These are phyloP conservation scores for Pissodes strobi DNA, from an alignment of 1,140 invertebrate species.

Conservation along the genomic window DNA sequence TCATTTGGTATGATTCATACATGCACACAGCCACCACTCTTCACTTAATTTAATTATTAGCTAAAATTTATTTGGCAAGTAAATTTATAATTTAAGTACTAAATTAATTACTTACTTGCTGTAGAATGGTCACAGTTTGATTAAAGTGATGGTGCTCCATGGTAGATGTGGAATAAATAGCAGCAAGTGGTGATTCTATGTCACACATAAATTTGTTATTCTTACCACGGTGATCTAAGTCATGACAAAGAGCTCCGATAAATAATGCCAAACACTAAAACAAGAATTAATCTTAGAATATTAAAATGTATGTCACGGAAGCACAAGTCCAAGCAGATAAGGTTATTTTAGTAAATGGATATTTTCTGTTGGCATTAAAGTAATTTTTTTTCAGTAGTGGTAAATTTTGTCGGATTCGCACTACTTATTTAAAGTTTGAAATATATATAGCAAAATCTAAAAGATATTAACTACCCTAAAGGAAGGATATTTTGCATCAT, in stretches of 20 bases:
- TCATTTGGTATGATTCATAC: too few species aligned
- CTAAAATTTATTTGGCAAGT: too few species aligned
- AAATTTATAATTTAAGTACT: too few species aligned
- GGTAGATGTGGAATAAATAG: constrained; percentile 81
- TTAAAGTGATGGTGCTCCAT: constrained; percentile 90
- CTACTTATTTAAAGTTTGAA: too few species aligned
- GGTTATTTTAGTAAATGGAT: not conserved
- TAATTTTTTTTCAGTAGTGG: too few species aligned
- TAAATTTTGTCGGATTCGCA: too few species aligned
- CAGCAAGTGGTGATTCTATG: constrained; percentile 77
- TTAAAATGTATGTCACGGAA: not conserved
- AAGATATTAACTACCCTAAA: too few species aligned
- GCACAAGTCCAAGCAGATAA: constrained; percentile 7
- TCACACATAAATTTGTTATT: constrained; percentile 85
- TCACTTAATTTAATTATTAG: too few species aligned
- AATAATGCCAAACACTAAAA: constrained; percentile 74
- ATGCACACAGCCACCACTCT: too few species aligned
- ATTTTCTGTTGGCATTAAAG: too few species aligned
- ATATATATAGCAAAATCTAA: too few species aligned
- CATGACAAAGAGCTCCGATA: constrained; percentile 80
- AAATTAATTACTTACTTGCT: constrained; percentile 50
- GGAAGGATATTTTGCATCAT: too few species aligned
- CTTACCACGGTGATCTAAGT: constrained; percentile 82
- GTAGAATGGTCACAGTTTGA: constrained; percentile 80
- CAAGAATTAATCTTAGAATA: not conserved